Evolutionary conservation across 2,113 vertebrate species (phyloP).

Genomic region (Pomatorhinus ruficollis): DNA sequence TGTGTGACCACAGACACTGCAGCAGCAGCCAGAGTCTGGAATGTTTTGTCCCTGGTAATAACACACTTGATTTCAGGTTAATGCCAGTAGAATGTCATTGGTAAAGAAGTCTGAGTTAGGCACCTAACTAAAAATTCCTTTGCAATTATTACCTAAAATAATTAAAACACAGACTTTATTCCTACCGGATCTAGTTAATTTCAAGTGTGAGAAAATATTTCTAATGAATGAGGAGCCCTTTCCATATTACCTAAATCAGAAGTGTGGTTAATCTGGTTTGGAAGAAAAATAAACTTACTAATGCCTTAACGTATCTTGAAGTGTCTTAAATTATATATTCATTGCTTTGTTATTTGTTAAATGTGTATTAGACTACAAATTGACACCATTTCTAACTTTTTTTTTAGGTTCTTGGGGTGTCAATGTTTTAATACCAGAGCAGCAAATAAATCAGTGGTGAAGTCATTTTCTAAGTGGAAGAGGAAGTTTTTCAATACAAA

Average conservation of each 20-base stretch:
- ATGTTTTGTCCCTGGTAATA: not conserved
- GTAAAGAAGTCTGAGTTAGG: not conserved
- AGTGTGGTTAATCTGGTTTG: slow-evolving; percentile 46
- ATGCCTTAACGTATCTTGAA: slow-evolving; percentile 64
- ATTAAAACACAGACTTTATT: slow-evolving; percentile 9
- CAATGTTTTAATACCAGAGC: slow-evolving; percentile 97
- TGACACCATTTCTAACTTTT: slow-evolving; percentile 76
- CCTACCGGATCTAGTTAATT: not conserved
- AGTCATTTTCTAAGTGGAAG: slow-evolving; percentile 89
- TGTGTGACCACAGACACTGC: not conserved
- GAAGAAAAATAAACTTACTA: slow-evolving; percentile 47
- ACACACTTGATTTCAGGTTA: not conserved
- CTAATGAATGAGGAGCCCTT: not conserved
- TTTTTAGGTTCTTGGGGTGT: slow-evolving; percentile 96
- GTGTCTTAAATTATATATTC: slow-evolving; percentile 55
- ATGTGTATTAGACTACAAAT: slow-evolving; percentile 53
- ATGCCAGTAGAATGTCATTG: not conserved
- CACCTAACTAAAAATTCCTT: not conserved
- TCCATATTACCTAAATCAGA: not conserved
- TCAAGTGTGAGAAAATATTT: not conserved
- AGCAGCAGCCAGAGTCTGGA: not conserved
- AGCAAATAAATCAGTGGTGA: slow-evolving; percentile 85
- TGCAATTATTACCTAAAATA: not conserved
- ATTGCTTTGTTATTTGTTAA: slow-evolving; percentile 56
- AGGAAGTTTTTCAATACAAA: slow-evolving; percentile 87